A percentile compares a stretch with the other conserved stretches of the same genome.
Conservation (phyloP, 2,797 vertebrate species). For the Scyliorhinus canicula region DNA sequence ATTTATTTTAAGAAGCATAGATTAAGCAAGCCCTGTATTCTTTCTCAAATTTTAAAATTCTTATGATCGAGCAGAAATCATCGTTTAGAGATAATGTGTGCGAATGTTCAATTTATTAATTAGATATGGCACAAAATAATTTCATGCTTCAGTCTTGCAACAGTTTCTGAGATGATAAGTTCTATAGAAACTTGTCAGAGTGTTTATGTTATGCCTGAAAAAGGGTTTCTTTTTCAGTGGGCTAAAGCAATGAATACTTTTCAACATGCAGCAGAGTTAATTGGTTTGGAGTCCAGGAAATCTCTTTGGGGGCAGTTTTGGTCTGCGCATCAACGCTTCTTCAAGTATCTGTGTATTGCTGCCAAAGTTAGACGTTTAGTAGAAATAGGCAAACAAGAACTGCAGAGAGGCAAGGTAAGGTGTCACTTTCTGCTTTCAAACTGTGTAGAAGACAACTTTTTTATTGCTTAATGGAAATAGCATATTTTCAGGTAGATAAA, state of each 20-base stretch:
- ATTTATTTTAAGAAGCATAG: background rate
- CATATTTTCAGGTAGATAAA: background rate
- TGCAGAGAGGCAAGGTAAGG: constrained; percentile 78
- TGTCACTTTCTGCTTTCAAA: background rate
- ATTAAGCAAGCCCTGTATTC: background rate
- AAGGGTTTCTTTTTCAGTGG: constrained; percentile 66
- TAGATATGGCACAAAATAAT: background rate
- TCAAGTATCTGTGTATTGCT: constrained; percentile 97
- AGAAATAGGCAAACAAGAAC: constrained; percentile 79
- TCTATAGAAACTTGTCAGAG: background rate
- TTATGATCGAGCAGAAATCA: background rate
- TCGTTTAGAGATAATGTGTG: background rate
- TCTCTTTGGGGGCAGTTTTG: constrained; percentile 98
- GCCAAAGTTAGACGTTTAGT: constrained; percentile 90
- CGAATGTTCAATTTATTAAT: background rate
- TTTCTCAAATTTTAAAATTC: background rate
- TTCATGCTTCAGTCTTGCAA: background rate
- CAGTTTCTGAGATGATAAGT: background rate
- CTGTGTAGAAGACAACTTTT: background rate
- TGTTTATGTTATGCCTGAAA: background rate
- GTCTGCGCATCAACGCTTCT: constrained; percentile 97
- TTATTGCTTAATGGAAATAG: background rate
- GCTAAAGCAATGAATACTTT: constrained; percentile 82
- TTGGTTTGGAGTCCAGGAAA: constrained; percentile 86
- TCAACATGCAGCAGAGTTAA: constrained; percentile 79